A percentile compares a stretch with the other conserved stretches of the same genome.
phyloP scores from a whole-genome alignment of 2,797 vertebrate genomes.

The Sorex maritimensis region DNA sequence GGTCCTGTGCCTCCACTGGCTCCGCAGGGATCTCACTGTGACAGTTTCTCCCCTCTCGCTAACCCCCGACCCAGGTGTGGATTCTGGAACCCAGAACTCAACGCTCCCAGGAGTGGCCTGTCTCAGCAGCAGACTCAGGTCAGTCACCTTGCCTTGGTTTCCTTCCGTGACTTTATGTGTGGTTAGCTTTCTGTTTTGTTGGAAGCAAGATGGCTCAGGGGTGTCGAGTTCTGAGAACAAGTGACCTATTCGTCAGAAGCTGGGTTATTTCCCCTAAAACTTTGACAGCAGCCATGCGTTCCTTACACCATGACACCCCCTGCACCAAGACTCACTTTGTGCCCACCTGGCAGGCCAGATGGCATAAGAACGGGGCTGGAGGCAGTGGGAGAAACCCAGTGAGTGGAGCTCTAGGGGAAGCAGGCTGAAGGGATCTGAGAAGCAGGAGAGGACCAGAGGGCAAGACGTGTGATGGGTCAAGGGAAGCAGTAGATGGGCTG shows the following conservation, averaged over 20 bases:
- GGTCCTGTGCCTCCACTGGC: not conserved
- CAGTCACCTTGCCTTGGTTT: not conserved
- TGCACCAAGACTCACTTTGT: conserved; percentile 61
- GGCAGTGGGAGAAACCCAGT: not conserved
- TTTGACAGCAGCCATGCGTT: conserved; percentile 36
- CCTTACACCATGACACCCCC: not conserved
- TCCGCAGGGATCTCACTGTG: not conserved
- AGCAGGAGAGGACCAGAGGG: not conserved
- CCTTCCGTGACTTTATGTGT: too few species aligned
- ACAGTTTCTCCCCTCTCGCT: too few species aligned
- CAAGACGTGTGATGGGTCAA: not conserved
- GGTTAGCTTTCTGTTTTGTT: not conserved
- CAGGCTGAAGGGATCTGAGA: not conserved
- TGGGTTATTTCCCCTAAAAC: not conserved
- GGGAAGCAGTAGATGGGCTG: too few species aligned
- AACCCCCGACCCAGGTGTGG: too few species aligned
- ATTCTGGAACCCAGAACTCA: not conserved
- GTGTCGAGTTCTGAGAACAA: conserved; percentile 22
- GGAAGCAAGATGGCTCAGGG: not conserved
- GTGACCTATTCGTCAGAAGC: not conserved
- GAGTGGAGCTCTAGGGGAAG: conserved; percentile 25
- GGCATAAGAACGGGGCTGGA: conserved; percentile 32
- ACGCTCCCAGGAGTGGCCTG: too few species aligned
- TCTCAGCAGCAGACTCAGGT: not conserved
- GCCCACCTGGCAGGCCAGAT: conserved; percentile 22